Evolutionary conservation across 2,113 vertebrate genomes (phyloP).

Genomic region (Rhineura floridana): DNA sequence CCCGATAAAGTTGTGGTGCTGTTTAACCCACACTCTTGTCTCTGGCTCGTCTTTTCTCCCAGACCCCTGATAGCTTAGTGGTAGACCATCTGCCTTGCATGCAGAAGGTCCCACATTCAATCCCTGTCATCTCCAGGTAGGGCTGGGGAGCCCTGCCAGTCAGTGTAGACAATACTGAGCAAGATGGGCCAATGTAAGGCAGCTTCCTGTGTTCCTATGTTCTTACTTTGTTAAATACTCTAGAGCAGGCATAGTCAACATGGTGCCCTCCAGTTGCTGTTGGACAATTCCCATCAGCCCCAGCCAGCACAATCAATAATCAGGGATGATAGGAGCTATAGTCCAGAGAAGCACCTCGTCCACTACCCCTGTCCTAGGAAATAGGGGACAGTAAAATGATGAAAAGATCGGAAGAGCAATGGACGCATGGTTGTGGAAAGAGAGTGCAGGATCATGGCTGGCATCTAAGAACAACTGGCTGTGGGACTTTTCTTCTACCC

Average conservation of each 20-base stretch:
- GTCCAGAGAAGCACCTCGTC: no score
- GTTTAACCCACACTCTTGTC: no score
- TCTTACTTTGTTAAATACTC: no score
- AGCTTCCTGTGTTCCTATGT: not conserved
- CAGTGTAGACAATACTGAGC: not conserved
- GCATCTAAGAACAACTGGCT: not conserved
- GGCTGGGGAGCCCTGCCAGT: no score
- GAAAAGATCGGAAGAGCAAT: not conserved
- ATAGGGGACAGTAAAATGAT: no score
- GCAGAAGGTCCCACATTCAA: not conserved
- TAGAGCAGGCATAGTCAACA: no score
- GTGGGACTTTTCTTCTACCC: not conserved
- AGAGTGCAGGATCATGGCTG: not conserved
- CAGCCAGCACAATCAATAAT: no score
- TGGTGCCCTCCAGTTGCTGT: no score
- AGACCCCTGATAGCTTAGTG: not conserved
- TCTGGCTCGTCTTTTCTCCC: no score
- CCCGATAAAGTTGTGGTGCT: no score
- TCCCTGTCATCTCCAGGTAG: not conserved
- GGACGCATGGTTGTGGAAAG: not conserved
- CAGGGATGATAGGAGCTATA: no score
- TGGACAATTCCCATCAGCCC: no score
- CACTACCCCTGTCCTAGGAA: not conserved
- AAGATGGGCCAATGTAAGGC: not conserved
- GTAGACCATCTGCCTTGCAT: not conserved